Evolutionary conservation across 37 sponge, comb jelly and placozoan genomes (phyloP), one percentile per base, ranked within the genome.

Genomic region (Agelas oroides): DNA sequence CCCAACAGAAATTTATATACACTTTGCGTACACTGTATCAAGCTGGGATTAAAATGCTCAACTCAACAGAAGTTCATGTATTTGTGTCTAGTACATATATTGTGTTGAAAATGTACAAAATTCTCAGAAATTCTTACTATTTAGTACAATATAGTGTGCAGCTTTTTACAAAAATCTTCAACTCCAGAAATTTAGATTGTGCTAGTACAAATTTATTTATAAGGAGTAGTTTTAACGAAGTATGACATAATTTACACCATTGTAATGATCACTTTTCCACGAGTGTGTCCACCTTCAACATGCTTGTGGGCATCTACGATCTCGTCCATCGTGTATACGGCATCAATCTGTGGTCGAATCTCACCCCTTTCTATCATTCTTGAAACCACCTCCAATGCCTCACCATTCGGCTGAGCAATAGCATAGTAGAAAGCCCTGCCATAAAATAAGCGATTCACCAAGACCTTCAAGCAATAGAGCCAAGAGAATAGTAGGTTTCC

Each of bases 201-300:
- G n/a, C n/a, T n/a, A n/a, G n/a, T n/a, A n/a, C n/a, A n/a, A n/a
- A n/a, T n/a, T n/a, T n/a, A n/a, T n/a, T n/a, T n/a, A n/a, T n/a
- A n/a, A n/a, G n/a, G n/a, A n/a, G n/a, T n/a, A n/a, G n/a, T n/a
- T n/a, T n/a, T n/a, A n/a, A n/a, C n/a, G n/a, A n/a, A n/a, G n/a
- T n/a, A n/a, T n/a, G n/a, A n/a, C n/a, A n/a, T n/a, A 46, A 46
- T 46, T 46, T 8, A 46, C 46, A 12, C 6, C 46, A 92, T 61
- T 30, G 92, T 63, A 28, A 94, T 65, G 52, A 94, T 67, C 0
- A 90, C 88, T 59, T 94, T 90, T 64, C 95, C 95, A 28, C 82
- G 30, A 28, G 88, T 70, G 63, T 87, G 91, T 2, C 92, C 95
- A 37, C 36, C 71, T 52, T 77, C 84, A 8, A 94, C 90, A n/a